phyloP scores from a whole-genome alignment of 23 tunicate species.

The Styela clava region DNA sequence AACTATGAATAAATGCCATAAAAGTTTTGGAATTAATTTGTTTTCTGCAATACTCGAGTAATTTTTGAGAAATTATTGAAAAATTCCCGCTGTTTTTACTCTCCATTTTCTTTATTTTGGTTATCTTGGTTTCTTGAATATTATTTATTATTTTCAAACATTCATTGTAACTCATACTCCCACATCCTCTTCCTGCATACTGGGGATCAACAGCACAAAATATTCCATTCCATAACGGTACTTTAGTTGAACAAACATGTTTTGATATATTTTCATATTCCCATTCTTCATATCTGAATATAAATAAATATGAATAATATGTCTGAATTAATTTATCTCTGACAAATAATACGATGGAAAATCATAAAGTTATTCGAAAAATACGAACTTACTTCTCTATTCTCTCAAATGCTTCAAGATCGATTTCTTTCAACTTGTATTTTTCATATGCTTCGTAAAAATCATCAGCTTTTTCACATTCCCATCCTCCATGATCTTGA shows the following conservation, averaged over 20 bases:
- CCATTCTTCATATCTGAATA: conserved; percentile 86
- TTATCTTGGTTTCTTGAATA: neutral
- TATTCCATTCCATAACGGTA: conserved; percentile 89
- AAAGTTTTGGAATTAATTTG: neutral
- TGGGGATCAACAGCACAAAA: conserved; percentile 74
- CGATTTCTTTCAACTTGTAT: conserved; percentile 45
- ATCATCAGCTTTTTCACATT: conserved; percentile 54
- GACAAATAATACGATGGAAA: no score
- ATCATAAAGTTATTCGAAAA: no score
- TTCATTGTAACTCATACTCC: conserved; percentile 20
- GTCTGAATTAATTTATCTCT: no score
- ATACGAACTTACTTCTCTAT: neutral
- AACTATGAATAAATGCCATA: neutral
- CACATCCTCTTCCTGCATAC: conserved; percentile 63
- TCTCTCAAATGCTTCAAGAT: conserved; percentile 34
- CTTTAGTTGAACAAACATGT: conserved; percentile 34
- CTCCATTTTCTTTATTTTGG: neutral
- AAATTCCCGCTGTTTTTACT: no score
- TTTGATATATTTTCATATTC: conserved; percentile 46
- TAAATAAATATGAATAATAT: neutral
- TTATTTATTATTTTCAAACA: conserved; percentile 9
- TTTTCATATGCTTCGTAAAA: conserved; percentile 81
- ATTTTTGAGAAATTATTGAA: neutral
- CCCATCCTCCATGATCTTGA: conserved; percentile 67
- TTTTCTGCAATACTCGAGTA: neutral